phyloP scores from a whole-genome alignment of 1,140 invertebrate species.

The Neelides sp. region DNA sequence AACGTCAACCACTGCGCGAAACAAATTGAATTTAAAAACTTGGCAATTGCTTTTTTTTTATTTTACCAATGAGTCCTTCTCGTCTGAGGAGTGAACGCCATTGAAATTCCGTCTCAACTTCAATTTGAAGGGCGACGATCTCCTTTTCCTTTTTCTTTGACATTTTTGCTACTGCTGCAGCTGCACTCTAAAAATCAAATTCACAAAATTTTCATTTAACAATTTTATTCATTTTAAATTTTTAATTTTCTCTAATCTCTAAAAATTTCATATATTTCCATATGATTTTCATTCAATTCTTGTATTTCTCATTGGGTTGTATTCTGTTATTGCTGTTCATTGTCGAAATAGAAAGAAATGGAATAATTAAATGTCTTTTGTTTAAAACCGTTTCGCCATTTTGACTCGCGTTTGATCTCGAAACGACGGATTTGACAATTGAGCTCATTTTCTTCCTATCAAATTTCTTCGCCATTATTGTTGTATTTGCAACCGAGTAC shows the following conservation, averaged over 20 bases:
- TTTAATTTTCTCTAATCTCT: neutral
- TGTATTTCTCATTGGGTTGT: no score
- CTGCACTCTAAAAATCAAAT: constrained; percentile 10
- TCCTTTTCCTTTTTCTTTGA: constrained; percentile 56
- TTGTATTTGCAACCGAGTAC: no score
- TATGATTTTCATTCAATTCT: no score
- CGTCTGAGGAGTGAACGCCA: constrained; percentile 65
- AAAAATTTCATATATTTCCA: neutral
- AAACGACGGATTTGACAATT: no score
- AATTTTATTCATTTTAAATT: neutral
- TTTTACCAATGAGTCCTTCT: constrained; percentile 63
- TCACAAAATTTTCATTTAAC: neutral
- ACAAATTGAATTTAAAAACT: constrained; percentile 9
- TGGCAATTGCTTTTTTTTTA: constrained; percentile 3
- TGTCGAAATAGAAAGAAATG: no score
- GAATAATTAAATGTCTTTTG: no score
- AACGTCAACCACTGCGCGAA: constrained; percentile 62
- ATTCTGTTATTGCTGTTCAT: no score
- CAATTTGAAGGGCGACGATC: constrained; percentile 56
- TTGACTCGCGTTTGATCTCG: no score
- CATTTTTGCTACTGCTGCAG: constrained; percentile 35
- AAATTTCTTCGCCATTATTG: no score
- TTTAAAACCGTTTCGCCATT: no score
- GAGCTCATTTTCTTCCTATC: no score
- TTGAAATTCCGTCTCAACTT: constrained; percentile 72